Evolutionary conservation across 2,797 vertebrate genomes (phyloP).

Genomic region (Iguana delicatissima): DNA sequence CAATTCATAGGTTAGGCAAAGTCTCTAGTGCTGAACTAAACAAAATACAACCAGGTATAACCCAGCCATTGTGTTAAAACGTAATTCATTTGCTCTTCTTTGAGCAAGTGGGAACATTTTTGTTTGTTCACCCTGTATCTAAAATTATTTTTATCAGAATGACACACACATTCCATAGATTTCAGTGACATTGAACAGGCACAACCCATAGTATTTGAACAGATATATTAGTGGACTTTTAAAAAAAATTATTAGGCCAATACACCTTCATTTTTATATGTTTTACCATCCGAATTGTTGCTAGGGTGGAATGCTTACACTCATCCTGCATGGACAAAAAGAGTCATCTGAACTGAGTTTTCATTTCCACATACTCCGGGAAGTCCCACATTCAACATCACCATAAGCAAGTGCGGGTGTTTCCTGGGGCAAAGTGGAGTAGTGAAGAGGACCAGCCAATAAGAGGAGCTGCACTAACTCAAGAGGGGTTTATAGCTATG

Average conservation of each 20-base stretch:
- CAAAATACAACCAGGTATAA: background rate
- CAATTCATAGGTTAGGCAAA: slow-evolving; percentile 2
- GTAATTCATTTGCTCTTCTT: background rate
- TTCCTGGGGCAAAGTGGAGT: background rate
- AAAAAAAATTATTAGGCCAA: no score
- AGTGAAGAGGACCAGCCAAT: background rate
- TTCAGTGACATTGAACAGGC: background rate
- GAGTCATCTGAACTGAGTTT: background rate
- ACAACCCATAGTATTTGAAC: background rate
- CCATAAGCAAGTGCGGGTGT: background rate
- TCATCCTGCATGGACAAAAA: no score
- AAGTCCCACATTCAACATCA: background rate
- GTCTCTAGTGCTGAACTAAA: slow-evolving; percentile 17
- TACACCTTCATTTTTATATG: background rate
- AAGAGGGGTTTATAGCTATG: background rate
- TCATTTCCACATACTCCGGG: background rate
- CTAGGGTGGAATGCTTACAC: background rate
- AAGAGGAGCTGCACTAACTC: background rate
- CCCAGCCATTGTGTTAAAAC: background rate
- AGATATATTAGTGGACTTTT: background rate
- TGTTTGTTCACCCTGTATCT: background rate
- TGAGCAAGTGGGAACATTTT: background rate
- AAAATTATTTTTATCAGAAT: background rate
- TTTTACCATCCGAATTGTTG: background rate
- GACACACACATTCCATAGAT: background rate